Evolutionary conservation across 2,113 vertebrate species (phyloP), one percentile per base, ranked within the genome.

Genomic region (Hippolais icterina): DNA sequence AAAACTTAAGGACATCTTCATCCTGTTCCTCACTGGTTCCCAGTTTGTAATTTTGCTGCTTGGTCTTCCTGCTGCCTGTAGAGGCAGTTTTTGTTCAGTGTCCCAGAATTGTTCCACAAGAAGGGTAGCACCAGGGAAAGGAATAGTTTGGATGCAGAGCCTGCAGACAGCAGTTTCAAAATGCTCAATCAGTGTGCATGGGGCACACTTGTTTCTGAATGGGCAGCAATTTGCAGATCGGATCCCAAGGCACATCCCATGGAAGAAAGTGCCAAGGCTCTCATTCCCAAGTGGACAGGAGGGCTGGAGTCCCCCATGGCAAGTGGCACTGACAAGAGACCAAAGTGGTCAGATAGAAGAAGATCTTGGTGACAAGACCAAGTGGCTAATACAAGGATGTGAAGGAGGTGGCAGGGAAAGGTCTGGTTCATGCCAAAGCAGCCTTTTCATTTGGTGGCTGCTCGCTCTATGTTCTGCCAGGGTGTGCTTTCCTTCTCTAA

Each of bases 381-480:
- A 24, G 29, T 11, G 33, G 10, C 29, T 44, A 15, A 8, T 35
- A 18, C 18, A 54, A 3, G 3, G 1, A 25, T 21, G 24, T 88
- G 56, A 69, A 87, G 42, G 53, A 66, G 22, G 31, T 77, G 63
- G 23, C 60, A 75, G 68, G 61, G 72, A 52, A 35, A 47, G 54
- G 27, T 39, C 20, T 33, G 72, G 4, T 20, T 83, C 17, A 2
- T 72, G 50, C 37, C 49, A 52, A 11, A 65, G 44, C 57, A 57
- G 64, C 59, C 44, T 64, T 83, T 83, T 22, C 7, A 2, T 75
- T 27, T 44, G 52, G 44, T 87, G 87, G 50, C 75, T 72, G 39
- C 49, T 54, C 3, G 0, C 68, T 65, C 46, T 16, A 9, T 71
- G 28, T 68, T 44, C 50, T 1, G 2, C 46, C 1, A 0, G 63